Evolutionary conservation across 2,888 invertebrate genomes (phyloP), one percentile per base, ranked within the genome.

Genomic region (Aquatica leii): DNA sequence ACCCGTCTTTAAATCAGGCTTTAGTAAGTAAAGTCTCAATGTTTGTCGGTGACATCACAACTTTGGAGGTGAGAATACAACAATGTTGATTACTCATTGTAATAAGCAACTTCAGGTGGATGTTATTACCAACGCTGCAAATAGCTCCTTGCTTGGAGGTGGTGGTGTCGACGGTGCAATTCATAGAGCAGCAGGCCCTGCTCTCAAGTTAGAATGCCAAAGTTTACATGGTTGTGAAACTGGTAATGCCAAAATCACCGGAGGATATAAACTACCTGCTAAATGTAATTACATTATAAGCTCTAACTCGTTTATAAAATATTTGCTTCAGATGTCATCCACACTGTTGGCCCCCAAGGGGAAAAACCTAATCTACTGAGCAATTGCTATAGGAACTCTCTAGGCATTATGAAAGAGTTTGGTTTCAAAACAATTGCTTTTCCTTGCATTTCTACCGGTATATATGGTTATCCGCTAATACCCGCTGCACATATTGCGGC

Each of bases 101-200:
- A 43, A 15, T 77, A 71, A 31, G 9, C 34, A 31, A 31, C 65
- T 73, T 21, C 67, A 88, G 88, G 85, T 95, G 60, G 94, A 95
- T 83, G 92, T 90, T 0, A 94, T 96, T 72, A 94, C 95, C 0
- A 96, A 96, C 84, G 95, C 96, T 34, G 96, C 96, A 0, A 96
- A 96, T 81, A 85, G 86, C 0, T 79, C 81, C 15, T 82, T 95
- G 41, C 78, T 85, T 49, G 93, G 93, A 5, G 95, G 96, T 18
- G 94, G 94, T 21, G 95, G 95, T 78, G 95, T 96, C 15, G 95
- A 95, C 81, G 95, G 95, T 35, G 94, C 94, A 4, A 96, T 96
- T 73, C 95, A 96, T 76, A 80, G 86, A 65, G 92, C 90, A 0
- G 95, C 95, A 34, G 95, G 95, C 1, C 79, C 82, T 1, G 77